Percentiles rank a stretch among this genome's conserved stretches.
These are phyloP conservation scores for Trissolcus brochymenae DNA, from an alignment of 2,888 invertebrate genomes.

Conservation along the genomic window DNA sequence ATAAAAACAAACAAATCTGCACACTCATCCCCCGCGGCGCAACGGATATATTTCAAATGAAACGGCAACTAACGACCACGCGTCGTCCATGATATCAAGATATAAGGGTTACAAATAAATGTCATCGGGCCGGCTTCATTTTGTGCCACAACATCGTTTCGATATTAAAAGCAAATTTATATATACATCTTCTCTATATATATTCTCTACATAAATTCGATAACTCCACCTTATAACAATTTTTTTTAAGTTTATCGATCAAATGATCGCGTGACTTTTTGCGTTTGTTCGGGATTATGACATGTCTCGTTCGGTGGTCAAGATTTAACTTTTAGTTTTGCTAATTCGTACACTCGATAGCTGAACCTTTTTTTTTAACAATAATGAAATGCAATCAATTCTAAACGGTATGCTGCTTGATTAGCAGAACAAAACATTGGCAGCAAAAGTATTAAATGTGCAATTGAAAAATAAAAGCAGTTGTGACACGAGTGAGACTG, in stretches of 20 bases:
- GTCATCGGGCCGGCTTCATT: slow-evolving; percentile 39
- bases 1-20: slow-evolving; percentile 59
- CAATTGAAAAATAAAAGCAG: no score
- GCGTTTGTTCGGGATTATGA: neutral
- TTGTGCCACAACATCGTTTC: slow-evolving; percentile 52
- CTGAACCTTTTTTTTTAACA: neutral
- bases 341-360: neutral
- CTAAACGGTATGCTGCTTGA: no score
- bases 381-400: no score
- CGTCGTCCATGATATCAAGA: slow-evolving; percentile 57
- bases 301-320: neutral
- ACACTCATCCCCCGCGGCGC: slow-evolving; percentile 65
- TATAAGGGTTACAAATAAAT: slow-evolving; percentile 60
- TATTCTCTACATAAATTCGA: slow-evolving; percentile 41
- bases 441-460: no score
- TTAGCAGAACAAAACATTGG: no score
- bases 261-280: neutral
- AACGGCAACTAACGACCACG: slow-evolving; percentile 56
- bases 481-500: slow-evolving; percentile 1
- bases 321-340: neutral
- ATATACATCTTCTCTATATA: slow-evolving; percentile 32
- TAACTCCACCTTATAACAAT: slow-evolving; percentile 35
- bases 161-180: slow-evolving; percentile 46
- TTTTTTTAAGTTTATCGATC: slow-evolving; percentile 11
- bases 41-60: slow-evolving; percentile 33